Evolutionary conservation across 1,140 invertebrate genomes (phyloP).

Genomic region (Listronotus oregonensis): DNA sequence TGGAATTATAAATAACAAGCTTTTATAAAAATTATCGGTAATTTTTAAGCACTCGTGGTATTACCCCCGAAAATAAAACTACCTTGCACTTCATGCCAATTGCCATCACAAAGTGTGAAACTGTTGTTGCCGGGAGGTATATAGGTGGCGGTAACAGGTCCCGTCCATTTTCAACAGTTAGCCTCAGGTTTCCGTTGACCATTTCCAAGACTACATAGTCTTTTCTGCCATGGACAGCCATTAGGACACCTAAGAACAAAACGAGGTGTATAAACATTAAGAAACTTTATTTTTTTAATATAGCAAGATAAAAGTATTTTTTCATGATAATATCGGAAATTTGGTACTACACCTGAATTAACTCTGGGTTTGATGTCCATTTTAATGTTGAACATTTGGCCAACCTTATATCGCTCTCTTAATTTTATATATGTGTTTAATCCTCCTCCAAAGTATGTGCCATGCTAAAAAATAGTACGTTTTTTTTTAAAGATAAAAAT

Average conservation of each 20-base stretch:
- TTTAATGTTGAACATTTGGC: slow-evolving; percentile 75
- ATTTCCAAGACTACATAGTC: slow-evolving; percentile 89
- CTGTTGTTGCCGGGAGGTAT: slow-evolving; percentile 70
- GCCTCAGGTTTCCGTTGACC: slow-evolving; percentile 79
- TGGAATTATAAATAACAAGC: too few relatives aligned
- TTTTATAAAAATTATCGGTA: too few relatives aligned
- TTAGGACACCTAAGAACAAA: slow-evolving; percentile 75
- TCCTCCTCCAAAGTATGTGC: slow-evolving; percentile 86
- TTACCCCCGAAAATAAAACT: too few relatives aligned
- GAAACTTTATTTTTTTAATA: too few relatives aligned
- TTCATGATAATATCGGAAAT: too few relatives aligned
- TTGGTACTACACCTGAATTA: slow-evolving; percentile 60
- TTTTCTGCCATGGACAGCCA: slow-evolving; percentile 78
- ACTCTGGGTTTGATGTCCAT: slow-evolving; percentile 89
- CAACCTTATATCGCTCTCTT: slow-evolving; percentile 61
- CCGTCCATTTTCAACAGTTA: slow-evolving; percentile 87
- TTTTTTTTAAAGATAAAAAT: neutral
- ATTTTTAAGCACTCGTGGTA: too few relatives aligned
- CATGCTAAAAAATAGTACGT: slow-evolving; percentile 58
- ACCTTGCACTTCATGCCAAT: slow-evolving; percentile 92
- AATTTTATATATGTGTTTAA: slow-evolving; percentile 57
- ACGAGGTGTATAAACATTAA: neutral
- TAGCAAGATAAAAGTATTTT: too few relatives aligned
- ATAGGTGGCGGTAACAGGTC: slow-evolving; percentile 76
- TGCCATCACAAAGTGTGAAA: slow-evolving; percentile 88